Evolutionary conservation across 2,888 invertebrate species (phyloP).

Genomic region (Leptura quadrifasciata): DNA sequence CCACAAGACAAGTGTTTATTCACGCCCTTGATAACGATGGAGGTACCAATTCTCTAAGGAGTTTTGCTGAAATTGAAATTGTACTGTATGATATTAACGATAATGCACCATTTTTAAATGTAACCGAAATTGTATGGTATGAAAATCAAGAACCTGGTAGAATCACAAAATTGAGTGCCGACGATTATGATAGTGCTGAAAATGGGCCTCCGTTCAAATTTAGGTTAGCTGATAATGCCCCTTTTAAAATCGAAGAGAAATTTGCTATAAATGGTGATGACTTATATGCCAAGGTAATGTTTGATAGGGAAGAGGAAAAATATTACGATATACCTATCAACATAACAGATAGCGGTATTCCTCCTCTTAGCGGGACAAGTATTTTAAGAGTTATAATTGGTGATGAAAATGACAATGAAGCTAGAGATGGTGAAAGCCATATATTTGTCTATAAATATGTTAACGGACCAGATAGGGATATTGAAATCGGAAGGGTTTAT

Average conservation of each 20-base stretch:
- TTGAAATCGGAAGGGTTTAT: constrained; percentile 93
- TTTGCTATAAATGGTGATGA: constrained; percentile 81
- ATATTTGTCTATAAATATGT: constrained; percentile 97
- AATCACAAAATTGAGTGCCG: constrained; percentile 81
- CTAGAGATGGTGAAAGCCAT: constrained; percentile 90
- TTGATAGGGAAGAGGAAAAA: constrained; percentile 92
- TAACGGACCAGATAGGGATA: constrained; percentile 84
- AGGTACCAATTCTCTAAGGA: constrained; percentile 79
- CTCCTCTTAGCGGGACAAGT: constrained; percentile 85
- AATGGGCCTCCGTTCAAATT: constrained; percentile 93
- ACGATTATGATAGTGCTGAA: constrained; percentile 86
- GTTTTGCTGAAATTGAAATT: constrained; percentile 81
- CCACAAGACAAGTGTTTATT: constrained; percentile 85
- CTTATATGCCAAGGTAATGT: constrained; percentile 83
- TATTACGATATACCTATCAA: constrained; percentile 91
- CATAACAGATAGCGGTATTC: constrained; percentile 90
- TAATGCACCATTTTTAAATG: constrained; percentile 91
- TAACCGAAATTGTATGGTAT: constrained; percentile 87
- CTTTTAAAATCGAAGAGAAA: constrained; percentile 81
- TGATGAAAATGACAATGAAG: constrained; percentile 94
- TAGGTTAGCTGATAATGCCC: constrained; percentile 80
- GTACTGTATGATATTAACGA: constrained; percentile 92
- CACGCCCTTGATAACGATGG: constrained; percentile 87
- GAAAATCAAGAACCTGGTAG: constrained; percentile 83
- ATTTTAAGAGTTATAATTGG: constrained; percentile 93